Base-by-base conservation (phyloP, 1,140 invertebrate species). In the Eciton burchellii region DNA sequence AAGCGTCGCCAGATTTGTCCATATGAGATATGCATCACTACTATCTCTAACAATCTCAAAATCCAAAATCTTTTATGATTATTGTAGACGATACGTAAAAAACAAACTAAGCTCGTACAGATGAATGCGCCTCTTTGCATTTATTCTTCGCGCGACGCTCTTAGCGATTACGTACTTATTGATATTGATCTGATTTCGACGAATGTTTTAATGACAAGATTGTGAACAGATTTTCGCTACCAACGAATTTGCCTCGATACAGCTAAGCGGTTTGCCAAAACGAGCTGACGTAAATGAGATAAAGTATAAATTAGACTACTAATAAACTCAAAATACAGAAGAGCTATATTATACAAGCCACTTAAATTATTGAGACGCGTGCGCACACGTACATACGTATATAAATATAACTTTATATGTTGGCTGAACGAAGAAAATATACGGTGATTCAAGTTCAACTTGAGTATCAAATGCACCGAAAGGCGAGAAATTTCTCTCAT, bases 151-250 rank as follows among this genome's bases (percentile, higher is more conserved):
- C 26, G 47, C 68, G 35, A 57, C 57, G 43, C 57, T 57, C 62
- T 24, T 74, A 41, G 47, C 35, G 56, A 14, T 60, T 56, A 24
- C 35, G 35, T 74, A 35, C 35, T 5, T 35, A 29, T 16, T n/a
- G n/a, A 43, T 9, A 21, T 73, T 11, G 21, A 16, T 74, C 57
- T 77, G 49, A 56, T 83, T 79, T 60, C 35, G 35, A 35, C 35
- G 35, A 35, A 35, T 2, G 35, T 35, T 35, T 35, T 35, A 6
- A 35, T 35, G 72, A 85, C 73, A 74, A 83, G 68, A 89, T 83
- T 89, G 87, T 90, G 82, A 89, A 90, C 85, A 86, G 83, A 87
- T 87, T 89, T 89, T 89, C 84, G 89, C 87, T 86, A 85, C 65
- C 84, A 85, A 88, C 66, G 79, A 89, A 91, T 90, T 90, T 90